Base-by-base conservation (phyloP, 2,888 invertebrate species). In the Pyrgus malvae region DNA sequence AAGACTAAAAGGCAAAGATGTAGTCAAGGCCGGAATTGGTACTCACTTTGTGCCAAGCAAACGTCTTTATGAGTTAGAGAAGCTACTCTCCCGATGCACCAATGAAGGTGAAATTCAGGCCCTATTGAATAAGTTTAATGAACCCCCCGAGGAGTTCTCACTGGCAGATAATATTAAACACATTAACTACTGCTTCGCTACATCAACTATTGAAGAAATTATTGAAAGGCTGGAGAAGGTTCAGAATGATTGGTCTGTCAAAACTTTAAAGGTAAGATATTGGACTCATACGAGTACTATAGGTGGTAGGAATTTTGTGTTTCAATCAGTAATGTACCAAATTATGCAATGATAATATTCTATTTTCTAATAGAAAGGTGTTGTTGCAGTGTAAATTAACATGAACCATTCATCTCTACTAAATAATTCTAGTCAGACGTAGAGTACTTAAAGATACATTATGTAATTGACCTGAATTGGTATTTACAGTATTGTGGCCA, bases 21-120 rank as follows among this genome's bases (percentile, higher is more conserved):
- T 97, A 2, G 89, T 94, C 0, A 95, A 95, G 74, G 94, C 97
- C 1, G 98, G 99, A 2, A 93, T 99, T 56, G 98, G 98, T 0
- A 99, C 99, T 2, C 99, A 99, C 82, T 98, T 92, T 72, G 92
- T 95, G 14, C 91, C 93, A 5, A 93, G 93, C 67, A 85, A 91
- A 45, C 90, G 93, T 62, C 72, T 96, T 0, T 83, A 89, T 19
- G 91, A 92, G 50, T 80, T 97, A 19, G 94, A 95, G 73, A 83
- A 92, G 31, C 83, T 97, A 2, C 70, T 96, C 8, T 83, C 84
- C 8, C 74, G 92, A 17, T 88, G 91, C 66, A 67, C 76, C 1
- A 91, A 81, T 54, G 86, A 90, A 1, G 68, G 77, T 1, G 91
- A 93, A 58, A 78, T 95, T n/a, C 80, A 89, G 41, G 74, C 81